Conservation (phyloP, 2,113 vertebrate genomes). For the Corythornis vintsioides region DNA sequence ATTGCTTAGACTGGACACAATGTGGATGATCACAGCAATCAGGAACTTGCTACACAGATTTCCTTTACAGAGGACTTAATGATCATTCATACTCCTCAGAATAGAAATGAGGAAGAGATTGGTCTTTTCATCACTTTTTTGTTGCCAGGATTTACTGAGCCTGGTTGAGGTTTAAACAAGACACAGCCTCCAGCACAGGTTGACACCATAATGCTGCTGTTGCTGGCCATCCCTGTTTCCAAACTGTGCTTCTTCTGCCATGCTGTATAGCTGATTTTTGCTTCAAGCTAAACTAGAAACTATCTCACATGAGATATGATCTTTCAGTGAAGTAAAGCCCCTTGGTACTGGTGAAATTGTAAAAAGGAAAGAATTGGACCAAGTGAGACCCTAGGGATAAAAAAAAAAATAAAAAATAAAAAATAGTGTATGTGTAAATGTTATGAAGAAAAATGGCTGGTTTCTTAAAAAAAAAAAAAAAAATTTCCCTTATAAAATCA, state of each 20-base stretch:
- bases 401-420: background rate
- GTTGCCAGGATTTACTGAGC: background rate
- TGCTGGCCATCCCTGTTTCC: too few species aligned
- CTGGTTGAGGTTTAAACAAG: background rate
- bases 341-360: background rate
- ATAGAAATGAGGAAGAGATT: background rate
- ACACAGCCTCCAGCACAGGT: too few species aligned
- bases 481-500: background rate
- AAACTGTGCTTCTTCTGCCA: rapidly evolving
- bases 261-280: background rate
- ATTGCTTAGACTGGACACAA: background rate
- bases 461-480: background rate
- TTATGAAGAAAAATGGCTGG: background rate
- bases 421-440: background rate
- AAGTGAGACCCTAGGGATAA: rapidly evolving
- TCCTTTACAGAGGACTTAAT: background rate
- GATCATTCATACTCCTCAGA: background rate
- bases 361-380: background rate
- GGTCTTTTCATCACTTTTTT: background rate
- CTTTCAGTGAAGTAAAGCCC: background rate
- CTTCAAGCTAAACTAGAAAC: background rate
- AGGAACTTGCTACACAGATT: background rate
- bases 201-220: too few species aligned
- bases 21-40: background rate
- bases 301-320: background rate